A percentile compares a stretch with the other conserved stretches of the same genome.
Evolutionary conservation across 1,140 invertebrate genomes (phyloP).

Genomic region (Bombus turneri): DNA sequence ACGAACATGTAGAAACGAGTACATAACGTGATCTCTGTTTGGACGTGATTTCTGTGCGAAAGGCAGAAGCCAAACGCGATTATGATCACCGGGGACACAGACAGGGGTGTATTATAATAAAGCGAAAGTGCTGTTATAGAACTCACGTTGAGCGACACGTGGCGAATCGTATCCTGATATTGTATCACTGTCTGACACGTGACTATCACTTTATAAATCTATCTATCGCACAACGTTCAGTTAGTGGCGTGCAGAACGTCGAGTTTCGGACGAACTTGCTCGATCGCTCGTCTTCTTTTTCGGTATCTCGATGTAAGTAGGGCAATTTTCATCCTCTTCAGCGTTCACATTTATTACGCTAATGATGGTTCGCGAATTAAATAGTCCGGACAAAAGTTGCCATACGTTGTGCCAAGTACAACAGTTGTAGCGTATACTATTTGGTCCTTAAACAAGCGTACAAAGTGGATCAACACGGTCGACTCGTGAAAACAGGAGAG

Average conservation of each 20-base stretch:
- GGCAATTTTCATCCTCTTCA: background rate
- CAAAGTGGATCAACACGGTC: conserved; percentile 60
- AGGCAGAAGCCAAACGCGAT: conserved; percentile 79
- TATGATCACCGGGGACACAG: conserved; percentile 69
- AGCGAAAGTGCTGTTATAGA: conserved; percentile 66
- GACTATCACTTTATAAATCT: conserved; percentile 78
- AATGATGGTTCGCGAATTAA: background rate
- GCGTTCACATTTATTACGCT: background rate
- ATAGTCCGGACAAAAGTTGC: background rate
- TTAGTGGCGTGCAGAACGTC: background rate
- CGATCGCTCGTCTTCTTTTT: background rate
- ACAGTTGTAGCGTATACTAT: background rate
- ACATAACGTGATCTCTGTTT: conserved; percentile 22
- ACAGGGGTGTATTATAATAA: conserved; percentile 71
- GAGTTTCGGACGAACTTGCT: background rate
- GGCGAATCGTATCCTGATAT: conserved; percentile 72
- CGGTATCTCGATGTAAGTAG: background rate
- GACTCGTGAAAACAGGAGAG: conserved; percentile 58
- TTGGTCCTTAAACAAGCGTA: conserved; percentile 33
- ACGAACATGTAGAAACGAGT: background rate
- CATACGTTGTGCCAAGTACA: no score
- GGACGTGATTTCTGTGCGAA: conserved; percentile 74
- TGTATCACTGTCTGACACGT: conserved; percentile 78
- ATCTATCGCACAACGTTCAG: conserved; percentile 70
- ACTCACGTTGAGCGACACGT: conserved; percentile 77